A percentile compares a stretch with the other conserved stretches of the same genome.
Evolutionary conservation across 2,888 invertebrate species (phyloP).

Genomic region (Orthonevra nobilis): DNA sequence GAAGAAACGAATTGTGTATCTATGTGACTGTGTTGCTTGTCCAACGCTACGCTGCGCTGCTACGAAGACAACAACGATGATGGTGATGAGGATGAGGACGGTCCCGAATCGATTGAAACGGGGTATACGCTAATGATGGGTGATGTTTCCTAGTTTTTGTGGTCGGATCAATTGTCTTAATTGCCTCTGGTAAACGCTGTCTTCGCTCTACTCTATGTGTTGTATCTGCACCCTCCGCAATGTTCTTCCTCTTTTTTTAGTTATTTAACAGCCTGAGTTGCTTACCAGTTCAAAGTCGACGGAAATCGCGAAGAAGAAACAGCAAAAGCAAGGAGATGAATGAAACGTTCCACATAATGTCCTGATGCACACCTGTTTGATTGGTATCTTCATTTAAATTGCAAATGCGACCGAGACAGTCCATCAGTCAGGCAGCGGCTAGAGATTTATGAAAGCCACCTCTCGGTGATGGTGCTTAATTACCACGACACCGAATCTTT

Average conservation of each 20-base stretch:
- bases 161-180: constrained; percentile 70
- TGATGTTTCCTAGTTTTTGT: constrained; percentile 71
- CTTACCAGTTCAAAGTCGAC: constrained; percentile 29
- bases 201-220: constrained; percentile 30
- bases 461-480: constrained; percentile 46
- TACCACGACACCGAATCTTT: constrained; percentile 68
- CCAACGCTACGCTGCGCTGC: no score
- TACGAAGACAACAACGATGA: no score
- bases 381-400: constrained; percentile 71
- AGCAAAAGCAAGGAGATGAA: constrained; percentile 2
- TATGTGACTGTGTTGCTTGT: constrained; percentile 41
- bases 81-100: no score
- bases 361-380: constrained; percentile 70
- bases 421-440: constrained; percentile 57
- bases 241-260: constrained; percentile 47
- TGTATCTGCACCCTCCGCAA: not conserved
- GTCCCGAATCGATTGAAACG: constrained; percentile 67
- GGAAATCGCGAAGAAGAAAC: constrained; percentile 18
- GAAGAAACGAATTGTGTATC: constrained; percentile 7
- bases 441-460: constrained; percentile 63
- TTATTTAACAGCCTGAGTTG: constrained; percentile 56
- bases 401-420: constrained; percentile 64
- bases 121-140: constrained; percentile 71
- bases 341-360: constrained; percentile 66
- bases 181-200: constrained; percentile 70